These are phyloP conservation scores for Psettodes erumei DNA, from an alignment of 2,113 vertebrate genomes.

Conservation along the genomic window DNA sequence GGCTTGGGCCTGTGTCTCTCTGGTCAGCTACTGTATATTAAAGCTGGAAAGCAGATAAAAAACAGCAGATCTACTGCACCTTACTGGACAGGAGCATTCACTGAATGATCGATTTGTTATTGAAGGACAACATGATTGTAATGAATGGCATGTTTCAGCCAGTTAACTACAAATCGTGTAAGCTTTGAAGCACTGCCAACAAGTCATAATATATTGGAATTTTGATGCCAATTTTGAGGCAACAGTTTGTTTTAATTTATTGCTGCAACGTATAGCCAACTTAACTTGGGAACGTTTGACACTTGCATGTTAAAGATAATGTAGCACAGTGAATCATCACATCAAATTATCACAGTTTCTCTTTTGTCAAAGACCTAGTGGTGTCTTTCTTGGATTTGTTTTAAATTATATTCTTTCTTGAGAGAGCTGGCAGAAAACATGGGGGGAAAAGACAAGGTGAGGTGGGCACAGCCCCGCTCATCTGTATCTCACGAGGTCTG, in stretches of 20 bases:
- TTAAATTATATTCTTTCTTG: background rate
- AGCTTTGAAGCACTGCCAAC: background rate
- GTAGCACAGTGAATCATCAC: background rate
- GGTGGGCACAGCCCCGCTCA: no score
- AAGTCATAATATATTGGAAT: background rate
- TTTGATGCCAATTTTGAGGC: background rate
- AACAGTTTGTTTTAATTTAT: background rate
- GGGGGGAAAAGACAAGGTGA: no score
- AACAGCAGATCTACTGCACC: background rate
- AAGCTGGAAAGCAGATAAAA: background rate
- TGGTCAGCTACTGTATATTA: slow-evolving; percentile 71
- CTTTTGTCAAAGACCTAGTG: background rate
- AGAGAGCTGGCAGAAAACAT: background rate
- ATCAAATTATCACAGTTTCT: no score
- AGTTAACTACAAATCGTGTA: background rate
- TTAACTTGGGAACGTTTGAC: background rate
- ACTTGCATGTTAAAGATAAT: background rate
- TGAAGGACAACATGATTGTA: background rate
- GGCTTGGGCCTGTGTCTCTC: slow-evolving; percentile 82
- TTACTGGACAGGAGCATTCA: background rate
- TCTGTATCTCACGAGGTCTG: no score
- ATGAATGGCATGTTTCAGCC: background rate
- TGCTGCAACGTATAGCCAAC: background rate
- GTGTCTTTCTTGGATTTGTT: background rate
- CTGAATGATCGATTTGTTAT: background rate